Base-by-base conservation (phyloP, 2,888 invertebrate species). In the Mythimna pallens region DNA sequence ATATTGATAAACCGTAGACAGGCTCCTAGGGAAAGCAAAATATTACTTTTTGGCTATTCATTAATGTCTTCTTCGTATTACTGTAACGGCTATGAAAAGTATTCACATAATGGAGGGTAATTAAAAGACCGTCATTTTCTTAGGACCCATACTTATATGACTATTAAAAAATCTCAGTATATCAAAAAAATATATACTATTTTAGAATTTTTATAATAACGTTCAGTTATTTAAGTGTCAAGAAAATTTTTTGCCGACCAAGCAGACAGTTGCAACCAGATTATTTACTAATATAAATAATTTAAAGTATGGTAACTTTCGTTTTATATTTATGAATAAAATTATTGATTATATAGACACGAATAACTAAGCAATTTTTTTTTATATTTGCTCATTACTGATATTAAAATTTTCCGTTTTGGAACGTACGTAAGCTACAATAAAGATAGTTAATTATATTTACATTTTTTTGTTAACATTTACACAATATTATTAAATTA, bases 241-340 rank as follows among this genome's bases (percentile, higher is more conserved):
- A 14, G 25, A 67, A 70, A 73, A 68, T 67, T 63, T 59, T 81
- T 81, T 68, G 62, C 47, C 75, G 30, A 72, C 64, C 77, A 70
- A 50, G 55, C 66, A 71, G 64, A 73, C 66, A 77, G 65, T 75
- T 75, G 61, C 70, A 77, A 72, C 73, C 76, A 75, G 61, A 70
- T 73, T 85, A 83, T 85, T 78, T 85, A 85, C 85, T 85, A 79
- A 83, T 79, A 83, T 81, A 85, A 83, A 85, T 85, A 81, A 78
- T 80, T 79, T 71, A 75, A 78, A 81, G 85, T 83, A 85, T 85
- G 85, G 85, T 85, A 85, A 85, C 85, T 85, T 85, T 82, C 47
- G 83, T 80, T 83, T 83, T 78, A 78, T 73, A 85, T 76, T 76
- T 83, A 81, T 65, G 78, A 80, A 85, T 80, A 73, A 82, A 72